phyloP scores from a whole-genome alignment of 2,113 vertebrate species.

The Melanerpes formicivorus region DNA sequence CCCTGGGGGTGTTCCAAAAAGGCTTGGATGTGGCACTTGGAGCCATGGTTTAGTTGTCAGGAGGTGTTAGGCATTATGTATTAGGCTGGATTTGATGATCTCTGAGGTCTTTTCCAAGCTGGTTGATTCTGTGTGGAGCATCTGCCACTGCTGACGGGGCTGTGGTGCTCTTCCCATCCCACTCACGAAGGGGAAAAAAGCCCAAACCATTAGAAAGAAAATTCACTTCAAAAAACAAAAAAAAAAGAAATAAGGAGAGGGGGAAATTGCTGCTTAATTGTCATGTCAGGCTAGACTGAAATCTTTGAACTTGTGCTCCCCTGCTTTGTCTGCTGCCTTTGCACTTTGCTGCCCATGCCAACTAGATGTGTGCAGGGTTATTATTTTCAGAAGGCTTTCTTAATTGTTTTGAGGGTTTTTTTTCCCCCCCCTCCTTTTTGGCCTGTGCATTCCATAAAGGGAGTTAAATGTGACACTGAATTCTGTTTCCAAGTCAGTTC shows the following conservation, averaged over 20 bases:
- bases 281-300: background rate
- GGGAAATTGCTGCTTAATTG: background rate
- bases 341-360: slow-evolving; percentile 18
- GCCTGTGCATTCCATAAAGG: background rate
- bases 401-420: too few relatives aligned
- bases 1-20: too few relatives aligned
- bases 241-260: background rate
- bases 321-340: background rate
- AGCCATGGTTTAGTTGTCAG: too few relatives aligned
- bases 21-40: too few relatives aligned
- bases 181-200: background rate
- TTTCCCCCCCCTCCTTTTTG: background rate
- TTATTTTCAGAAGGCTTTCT: background rate
- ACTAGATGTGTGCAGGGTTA: slow-evolving; percentile 16
- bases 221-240: background rate
- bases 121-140: background rate
- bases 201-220: background rate
- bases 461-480: slow-evolving; percentile 61
- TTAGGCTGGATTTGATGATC: too few relatives aligned
- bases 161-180: background rate
- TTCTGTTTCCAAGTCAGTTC: slow-evolving; percentile 59
- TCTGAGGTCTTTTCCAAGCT: too few relatives aligned
- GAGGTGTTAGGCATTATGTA: too few relatives aligned
- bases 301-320: background rate
- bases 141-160: background rate